Evolutionary conservation across 2,113 vertebrate species (phyloP).

Genomic region (Sprattus sprattus): DNA sequence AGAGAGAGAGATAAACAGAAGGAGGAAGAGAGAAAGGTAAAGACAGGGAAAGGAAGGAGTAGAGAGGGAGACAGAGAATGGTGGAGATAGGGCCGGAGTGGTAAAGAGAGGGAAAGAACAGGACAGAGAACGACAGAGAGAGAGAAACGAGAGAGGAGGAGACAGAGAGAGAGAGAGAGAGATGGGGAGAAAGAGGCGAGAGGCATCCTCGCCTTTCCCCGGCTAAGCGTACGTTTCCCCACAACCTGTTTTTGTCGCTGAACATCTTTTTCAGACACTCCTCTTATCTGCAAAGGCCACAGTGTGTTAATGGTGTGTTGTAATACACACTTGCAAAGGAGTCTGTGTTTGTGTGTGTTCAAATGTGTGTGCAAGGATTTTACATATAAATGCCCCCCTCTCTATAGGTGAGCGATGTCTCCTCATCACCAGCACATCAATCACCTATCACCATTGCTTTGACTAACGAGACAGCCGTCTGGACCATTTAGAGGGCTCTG

Average conservation of each 20-base stretch:
- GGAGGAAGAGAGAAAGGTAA: background rate
- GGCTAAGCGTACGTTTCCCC: background rate
- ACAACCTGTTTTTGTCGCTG: background rate
- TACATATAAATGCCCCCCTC: background rate
- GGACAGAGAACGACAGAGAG: background rate
- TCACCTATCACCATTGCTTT: background rate
- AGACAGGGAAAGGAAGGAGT: background rate
- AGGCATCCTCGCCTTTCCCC: background rate
- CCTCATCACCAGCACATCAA: background rate
- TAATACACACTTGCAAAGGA: background rate
- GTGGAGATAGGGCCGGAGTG: conserved; percentile 1
- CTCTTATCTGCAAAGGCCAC: background rate
- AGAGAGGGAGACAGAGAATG: background rate
- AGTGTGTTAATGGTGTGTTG: background rate
- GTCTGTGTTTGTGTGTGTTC: too few species aligned
- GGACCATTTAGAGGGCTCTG: background rate
- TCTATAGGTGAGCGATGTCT: background rate
- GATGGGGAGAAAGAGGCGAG: background rate
- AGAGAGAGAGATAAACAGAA: background rate
- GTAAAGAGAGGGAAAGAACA: too few species aligned
- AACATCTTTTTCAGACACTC: background rate
- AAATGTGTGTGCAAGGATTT: background rate
- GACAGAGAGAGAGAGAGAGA: background rate
- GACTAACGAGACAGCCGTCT: background rate
- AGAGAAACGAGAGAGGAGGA: background rate